phyloP scores from a whole-genome alignment of 2,888 invertebrate genomes.

The Melipona beecheii region DNA sequence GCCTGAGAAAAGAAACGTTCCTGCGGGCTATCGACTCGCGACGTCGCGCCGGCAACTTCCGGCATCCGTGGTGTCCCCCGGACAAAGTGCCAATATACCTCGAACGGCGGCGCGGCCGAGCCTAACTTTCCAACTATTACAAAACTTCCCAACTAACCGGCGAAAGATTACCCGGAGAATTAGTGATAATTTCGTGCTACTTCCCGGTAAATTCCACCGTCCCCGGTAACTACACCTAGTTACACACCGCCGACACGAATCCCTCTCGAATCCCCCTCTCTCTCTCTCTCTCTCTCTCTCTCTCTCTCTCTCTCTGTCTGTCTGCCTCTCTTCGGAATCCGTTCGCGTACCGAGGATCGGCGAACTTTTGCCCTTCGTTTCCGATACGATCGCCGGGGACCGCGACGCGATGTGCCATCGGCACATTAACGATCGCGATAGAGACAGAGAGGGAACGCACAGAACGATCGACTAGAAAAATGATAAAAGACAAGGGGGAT shows the following conservation, averaged over 20 bases:
- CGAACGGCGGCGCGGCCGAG: slow-evolving; percentile 6
- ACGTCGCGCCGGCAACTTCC: slow-evolving; percentile 38
- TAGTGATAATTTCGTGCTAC: slow-evolving; percentile 62
- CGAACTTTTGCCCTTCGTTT: slow-evolving; percentile 46
- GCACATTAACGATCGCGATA: slow-evolving; percentile 58
- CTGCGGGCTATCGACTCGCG: slow-evolving; percentile 37
- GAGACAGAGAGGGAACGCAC: not conserved
- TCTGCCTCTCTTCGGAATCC: slow-evolving; percentile 1
- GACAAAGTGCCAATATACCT: slow-evolving; percentile 52
- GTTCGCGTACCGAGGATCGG: slow-evolving; percentile 29
- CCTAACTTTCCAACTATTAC: slow-evolving; percentile 58
- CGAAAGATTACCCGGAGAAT: slow-evolving; percentile 61
- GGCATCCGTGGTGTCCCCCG: slow-evolving; percentile 33
- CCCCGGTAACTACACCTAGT: slow-evolving; percentile 46
- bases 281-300: not conserved
- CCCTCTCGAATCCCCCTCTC: not conserved
- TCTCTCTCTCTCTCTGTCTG: not conserved
- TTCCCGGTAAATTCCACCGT: slow-evolving; percentile 51
- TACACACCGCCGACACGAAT: slow-evolving; percentile 41
- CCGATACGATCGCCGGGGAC: slow-evolving; percentile 40
- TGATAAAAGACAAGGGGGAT: not conserved
- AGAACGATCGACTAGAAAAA: not conserved
- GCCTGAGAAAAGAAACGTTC: slow-evolving; percentile 21
- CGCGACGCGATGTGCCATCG: slow-evolving; percentile 32
- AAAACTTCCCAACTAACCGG: slow-evolving; percentile 51